Percentiles rank a stretch among this genome's conserved stretches.
Evolutionary conservation across 1,140 invertebrate genomes (phyloP).

Genomic region (Solenopsis invicta): DNA sequence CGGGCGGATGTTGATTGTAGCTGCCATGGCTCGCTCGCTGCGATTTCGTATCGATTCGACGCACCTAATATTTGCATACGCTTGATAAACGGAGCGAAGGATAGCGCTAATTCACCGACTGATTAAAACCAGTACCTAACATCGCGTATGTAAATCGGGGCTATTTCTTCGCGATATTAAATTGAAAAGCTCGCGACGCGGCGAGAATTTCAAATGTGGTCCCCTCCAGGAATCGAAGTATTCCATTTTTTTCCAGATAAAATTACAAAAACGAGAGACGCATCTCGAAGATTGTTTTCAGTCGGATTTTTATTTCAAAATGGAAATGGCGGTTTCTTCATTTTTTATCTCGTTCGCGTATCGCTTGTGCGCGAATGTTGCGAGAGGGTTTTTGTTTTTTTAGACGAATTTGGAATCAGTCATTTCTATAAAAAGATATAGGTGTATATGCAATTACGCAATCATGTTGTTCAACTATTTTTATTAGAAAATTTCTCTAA

Average conservation of each 20-base stretch:
- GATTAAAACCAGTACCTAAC: not conserved
- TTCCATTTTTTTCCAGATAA: too few relatives aligned
- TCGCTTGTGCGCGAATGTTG: not conserved
- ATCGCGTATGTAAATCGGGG: not conserved
- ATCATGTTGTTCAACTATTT: not conserved
- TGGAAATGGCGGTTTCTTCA: too few relatives aligned
- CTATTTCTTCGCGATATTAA: not conserved
- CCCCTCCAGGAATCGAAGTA: too few relatives aligned
- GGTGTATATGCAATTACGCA: not conserved
- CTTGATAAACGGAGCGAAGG: conserved; percentile 24
- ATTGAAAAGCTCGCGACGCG: too few relatives aligned
- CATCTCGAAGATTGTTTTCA: too few relatives aligned
- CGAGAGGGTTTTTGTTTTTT: not conserved
- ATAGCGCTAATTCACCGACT: conserved; percentile 33
- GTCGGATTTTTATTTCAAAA: too few relatives aligned
- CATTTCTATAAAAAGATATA: not conserved
- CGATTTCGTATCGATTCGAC: conserved; percentile 44
- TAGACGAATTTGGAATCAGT: not conserved
- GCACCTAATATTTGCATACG: conserved; percentile 45
- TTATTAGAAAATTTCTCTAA: not conserved
- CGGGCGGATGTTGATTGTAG: conserved; percentile 45
- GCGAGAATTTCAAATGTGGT: too few relatives aligned
- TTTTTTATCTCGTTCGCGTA: too few relatives aligned
- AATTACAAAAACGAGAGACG: too few relatives aligned
- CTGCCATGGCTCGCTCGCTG: conserved; percentile 35